Evolutionary conservation across 2,113 vertebrate genomes (phyloP).

Genomic region (Gallinago undulata): DNA sequence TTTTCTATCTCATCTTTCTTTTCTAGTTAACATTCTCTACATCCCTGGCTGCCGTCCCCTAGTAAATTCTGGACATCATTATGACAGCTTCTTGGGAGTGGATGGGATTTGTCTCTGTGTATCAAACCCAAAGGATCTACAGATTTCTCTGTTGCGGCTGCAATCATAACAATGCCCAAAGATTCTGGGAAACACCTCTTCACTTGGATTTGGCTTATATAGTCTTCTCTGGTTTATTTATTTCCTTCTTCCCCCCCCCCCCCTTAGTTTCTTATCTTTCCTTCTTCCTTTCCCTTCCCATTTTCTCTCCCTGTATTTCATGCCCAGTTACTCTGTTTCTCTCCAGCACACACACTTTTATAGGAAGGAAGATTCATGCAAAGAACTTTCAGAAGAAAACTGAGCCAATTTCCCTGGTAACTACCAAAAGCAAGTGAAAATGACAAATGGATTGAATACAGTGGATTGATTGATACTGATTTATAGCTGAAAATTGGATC

Average conservation of each 20-base stretch:
- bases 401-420: conserved; percentile 27
- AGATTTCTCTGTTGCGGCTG: background rate
- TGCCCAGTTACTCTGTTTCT: background rate
- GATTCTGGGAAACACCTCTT: background rate
- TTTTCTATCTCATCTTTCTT: background rate
- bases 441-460: background rate
- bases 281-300: background rate
- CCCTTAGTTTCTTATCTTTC: background rate
- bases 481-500: conserved; percentile 39
- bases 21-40: background rate
- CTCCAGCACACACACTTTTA: background rate
- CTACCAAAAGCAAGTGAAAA: conserved; percentile 26
- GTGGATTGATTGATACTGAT: conserved; percentile 32
- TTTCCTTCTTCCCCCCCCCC: background rate
- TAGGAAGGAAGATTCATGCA: background rate
- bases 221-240: background rate
- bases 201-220: background rate
- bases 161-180: background rate
- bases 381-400: conserved; percentile 21
- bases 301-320: background rate
- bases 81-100: background rate
- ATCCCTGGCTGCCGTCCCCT: background rate
- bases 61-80: background rate
- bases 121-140: background rate
- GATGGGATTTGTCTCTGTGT: background rate